phyloP scores from a whole-genome alignment of 2,797 vertebrate genomes.

The Sternarchorhynchus goeldii region DNA sequence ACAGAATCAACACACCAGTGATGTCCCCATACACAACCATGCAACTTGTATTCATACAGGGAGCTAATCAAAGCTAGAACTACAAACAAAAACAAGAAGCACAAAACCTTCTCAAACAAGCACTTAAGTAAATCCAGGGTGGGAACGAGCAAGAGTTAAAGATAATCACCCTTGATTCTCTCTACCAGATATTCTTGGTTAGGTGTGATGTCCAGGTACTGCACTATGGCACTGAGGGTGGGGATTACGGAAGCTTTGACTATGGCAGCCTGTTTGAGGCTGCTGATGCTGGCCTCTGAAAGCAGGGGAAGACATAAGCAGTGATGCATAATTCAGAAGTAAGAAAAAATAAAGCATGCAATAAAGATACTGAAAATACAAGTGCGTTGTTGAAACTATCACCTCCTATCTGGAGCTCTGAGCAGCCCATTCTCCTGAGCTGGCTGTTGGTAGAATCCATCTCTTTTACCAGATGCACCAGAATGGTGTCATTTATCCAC shows the following conservation, averaged over 20 bases:
- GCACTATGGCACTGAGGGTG: constrained; percentile 88
- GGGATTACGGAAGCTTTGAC: constrained; percentile 91
- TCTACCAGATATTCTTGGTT: constrained; percentile 97
- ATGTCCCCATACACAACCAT: not conserved
- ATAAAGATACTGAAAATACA: not conserved
- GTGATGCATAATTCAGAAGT: not conserved
- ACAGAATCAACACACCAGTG: not conserved
- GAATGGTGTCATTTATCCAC: constrained; percentile 98
- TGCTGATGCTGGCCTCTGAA: constrained; percentile 94
- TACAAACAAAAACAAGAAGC: not conserved
- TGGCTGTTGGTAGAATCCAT: constrained; percentile 89
- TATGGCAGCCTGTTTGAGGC: constrained; percentile 92
- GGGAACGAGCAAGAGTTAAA: not conserved
- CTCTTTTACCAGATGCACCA: constrained; percentile 91
- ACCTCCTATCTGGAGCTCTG: constrained; percentile 97
- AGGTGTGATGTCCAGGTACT: constrained; percentile 90
- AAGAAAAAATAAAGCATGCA: not conserved
- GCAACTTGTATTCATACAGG: not conserved
- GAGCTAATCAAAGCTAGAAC: not conserved
- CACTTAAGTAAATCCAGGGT: not conserved
- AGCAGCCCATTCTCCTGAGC: constrained; percentile 92
- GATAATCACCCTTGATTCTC: constrained; percentile 83
- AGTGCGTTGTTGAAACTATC: not conserved
- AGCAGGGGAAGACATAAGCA: not conserved
- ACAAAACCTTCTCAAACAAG: not conserved